These are phyloP conservation scores for Rhamnusium bicolor DNA, from an alignment of 2,888 invertebrate species.

Conservation along the genomic window DNA sequence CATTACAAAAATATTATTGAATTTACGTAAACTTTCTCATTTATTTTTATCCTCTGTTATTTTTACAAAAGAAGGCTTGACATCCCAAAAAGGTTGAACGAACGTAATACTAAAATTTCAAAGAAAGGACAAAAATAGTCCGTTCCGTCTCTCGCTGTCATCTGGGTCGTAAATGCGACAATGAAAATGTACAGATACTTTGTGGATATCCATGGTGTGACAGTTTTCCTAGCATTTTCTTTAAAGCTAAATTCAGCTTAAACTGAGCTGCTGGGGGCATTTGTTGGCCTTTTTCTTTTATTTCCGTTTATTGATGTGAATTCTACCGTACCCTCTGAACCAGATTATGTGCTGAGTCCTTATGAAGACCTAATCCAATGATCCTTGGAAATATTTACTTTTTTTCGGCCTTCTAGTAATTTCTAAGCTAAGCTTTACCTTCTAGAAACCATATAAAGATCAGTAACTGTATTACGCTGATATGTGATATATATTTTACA, in stretches of 20 bases:
- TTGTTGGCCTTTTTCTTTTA: conserved; percentile 52
- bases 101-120: not conserved
- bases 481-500: conserved; percentile 24
- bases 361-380: conserved; percentile 62
- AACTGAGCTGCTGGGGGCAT: conserved; percentile 41
- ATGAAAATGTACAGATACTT: conserved; percentile 3
- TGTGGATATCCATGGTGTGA: conserved; percentile 2
- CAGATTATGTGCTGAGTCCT: conserved; percentile 59
- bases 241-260: conserved; percentile 23
- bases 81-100: not conserved
- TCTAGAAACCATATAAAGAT: conserved; percentile 42
- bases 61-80: not conserved
- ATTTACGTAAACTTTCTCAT: not conserved
- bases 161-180: conserved; percentile 7
- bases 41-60: not conserved
- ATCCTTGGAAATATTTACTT: conserved; percentile 61
- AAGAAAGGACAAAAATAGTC: not conserved
- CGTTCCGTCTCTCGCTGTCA: not conserved
- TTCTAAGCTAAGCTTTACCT: conserved; percentile 50
- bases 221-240: conserved; percentile 30
- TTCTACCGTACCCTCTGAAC: conserved; percentile 49
- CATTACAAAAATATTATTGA: not conserved
- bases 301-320: conserved; percentile 50
- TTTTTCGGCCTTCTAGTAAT: conserved; percentile 55
- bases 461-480: conserved; percentile 26